Evolutionary conservation across 2,888 invertebrate genomes (phyloP).

Genomic region (Scotopteryx bipunctaria): DNA sequence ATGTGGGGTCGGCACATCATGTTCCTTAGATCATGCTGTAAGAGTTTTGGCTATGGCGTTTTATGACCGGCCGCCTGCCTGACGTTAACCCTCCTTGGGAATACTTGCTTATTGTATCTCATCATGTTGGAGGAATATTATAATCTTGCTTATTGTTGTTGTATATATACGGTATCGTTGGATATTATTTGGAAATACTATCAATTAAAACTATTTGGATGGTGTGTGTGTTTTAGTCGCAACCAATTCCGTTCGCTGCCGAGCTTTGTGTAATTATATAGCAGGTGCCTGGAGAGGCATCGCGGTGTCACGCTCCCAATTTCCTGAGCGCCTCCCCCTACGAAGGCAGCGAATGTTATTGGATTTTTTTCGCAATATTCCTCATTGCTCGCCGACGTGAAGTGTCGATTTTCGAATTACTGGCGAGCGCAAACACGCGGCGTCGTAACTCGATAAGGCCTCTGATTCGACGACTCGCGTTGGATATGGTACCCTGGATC

Average conservation of each 20-base stretch:
- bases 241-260: conserved; percentile 39
- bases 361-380: conserved; percentile 73
- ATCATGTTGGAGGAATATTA: too few species aligned
- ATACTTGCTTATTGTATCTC: too few species aligned
- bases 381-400: conserved; percentile 58
- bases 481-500: conserved; percentile 42
- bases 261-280: conserved; percentile 58
- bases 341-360: conserved; percentile 53
- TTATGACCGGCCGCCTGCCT: too few species aligned
- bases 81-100: too few species aligned
- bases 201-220: conserved; percentile 3
- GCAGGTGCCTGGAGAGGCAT: conserved; percentile 54
- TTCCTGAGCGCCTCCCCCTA: conserved; percentile 53
- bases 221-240: conserved; percentile 27
- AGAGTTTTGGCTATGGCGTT: too few species aligned
- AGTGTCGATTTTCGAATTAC: conserved; percentile 53
- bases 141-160: too few species aligned
- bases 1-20: too few species aligned
- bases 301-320: conserved; percentile 68
- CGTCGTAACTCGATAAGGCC: conserved; percentile 41
- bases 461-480: conserved; percentile 43
- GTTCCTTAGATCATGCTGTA: too few species aligned
- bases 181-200: conserved; percentile 4
- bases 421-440: conserved; percentile 38
- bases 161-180: too few species aligned